Evolutionary conservation across 1,140 invertebrate genomes (phyloP), one percentile per base, ranked within the genome.

Genomic region (Cephus cinctus): DNA sequence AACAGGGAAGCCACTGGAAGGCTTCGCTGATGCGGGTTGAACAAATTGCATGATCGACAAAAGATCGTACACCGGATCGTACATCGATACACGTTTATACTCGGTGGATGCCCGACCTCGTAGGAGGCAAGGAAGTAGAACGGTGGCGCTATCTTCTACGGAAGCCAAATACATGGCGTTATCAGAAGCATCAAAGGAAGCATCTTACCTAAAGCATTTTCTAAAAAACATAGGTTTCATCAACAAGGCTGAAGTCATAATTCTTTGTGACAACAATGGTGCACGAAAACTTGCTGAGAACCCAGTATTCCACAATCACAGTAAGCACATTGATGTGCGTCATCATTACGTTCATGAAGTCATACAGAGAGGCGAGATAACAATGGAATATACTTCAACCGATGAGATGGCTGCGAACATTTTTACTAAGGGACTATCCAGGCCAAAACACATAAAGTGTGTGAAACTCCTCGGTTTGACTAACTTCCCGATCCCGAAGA

Each of bases 151-250:
- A 15, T 71, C 68, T 9, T 63, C 61, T 5, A 67, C 63, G 19
- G 71, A 76, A 50, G 58, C 65, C 3, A 70, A 77, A 46, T 75
- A 72, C 39, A 59, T 68, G 16, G 62, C 65, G 2, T 15, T 65
- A 3, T 21, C 57, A 12, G 50, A 62, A 22, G 55, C 48, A 11
- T 27, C 56, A 4, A 63, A 61, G 23, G 65, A 69, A 31, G 43
- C 54, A 2, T 16, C 32, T 5, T 46, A 51, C 21, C 21, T 23
- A n/a, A 44, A 16, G 43, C 47, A 41, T 1, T 53, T 57, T 11
- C 21, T 54, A 19, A 12, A 27, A 23, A 16, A 50, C 45, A 43
- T 57, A 9, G 36, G 21, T 16, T 12, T 40, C 1, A n/a, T n/a
- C 2, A 36, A 2, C 2, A 12, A 2, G 12, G 20, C 3, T 42